phyloP scores from a whole-genome alignment of 2,888 invertebrate species.

The Atherix ibis region DNA sequence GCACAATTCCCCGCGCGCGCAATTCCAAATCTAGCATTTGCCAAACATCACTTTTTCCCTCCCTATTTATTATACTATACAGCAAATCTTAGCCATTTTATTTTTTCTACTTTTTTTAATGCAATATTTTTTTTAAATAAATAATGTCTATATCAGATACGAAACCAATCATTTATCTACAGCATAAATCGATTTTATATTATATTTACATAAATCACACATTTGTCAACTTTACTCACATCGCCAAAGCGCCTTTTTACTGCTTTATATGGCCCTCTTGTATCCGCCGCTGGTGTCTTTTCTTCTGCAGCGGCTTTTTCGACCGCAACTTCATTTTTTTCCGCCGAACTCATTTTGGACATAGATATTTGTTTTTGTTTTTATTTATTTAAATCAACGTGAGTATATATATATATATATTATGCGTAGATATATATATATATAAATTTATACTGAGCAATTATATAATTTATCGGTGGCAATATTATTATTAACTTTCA shows the following conservation, averaged over 20 bases:
- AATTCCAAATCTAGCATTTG: too few species aligned
- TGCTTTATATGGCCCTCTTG: constrained; percentile 51
- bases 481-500: neutral
- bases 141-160: too few species aligned
- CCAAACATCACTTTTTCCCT: too few species aligned
- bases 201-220: too few species aligned
- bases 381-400: constrained; percentile 11
- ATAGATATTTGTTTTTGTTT: constrained; percentile 17
- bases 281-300: constrained; percentile 34
- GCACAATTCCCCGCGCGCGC: too few species aligned
- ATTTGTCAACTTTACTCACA: constrained; percentile 43
- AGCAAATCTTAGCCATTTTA: too few species aligned
- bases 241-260: constrained; percentile 68
- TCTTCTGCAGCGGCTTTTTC: constrained; percentile 50
- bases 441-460: constrained; percentile 5
- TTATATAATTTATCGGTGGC: too few species aligned
- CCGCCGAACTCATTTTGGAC: constrained; percentile 56
- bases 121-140: neutral
- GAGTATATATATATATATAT: too few species aligned
- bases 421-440: too few species aligned
- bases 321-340: constrained; percentile 57
- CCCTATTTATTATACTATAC: too few species aligned
- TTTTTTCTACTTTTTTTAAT: neutral
- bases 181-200: too few species aligned
- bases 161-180: too few species aligned